These are phyloP conservation scores for Mythimna albipuncta DNA, from an alignment of 2,888 invertebrate genomes.

Conservation along the genomic window DNA sequence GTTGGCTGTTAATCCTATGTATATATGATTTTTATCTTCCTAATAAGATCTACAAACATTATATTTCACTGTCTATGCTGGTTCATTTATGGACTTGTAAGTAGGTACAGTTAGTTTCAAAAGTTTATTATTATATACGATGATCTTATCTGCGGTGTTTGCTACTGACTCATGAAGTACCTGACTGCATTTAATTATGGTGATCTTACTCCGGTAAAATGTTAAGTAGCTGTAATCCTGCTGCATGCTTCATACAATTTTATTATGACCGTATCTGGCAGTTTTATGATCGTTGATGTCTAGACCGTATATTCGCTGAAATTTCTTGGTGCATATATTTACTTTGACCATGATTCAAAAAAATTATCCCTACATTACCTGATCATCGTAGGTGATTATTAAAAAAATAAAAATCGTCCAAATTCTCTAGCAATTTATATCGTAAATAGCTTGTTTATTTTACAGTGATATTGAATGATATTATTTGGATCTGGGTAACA, in stretches of 20 bases:
- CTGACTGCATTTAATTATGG: slow-evolving; percentile 24
- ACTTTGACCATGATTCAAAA: not conserved
- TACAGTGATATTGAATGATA: no score
- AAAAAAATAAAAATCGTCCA: no score
- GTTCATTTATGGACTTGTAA: not conserved
- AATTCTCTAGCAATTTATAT: no score
- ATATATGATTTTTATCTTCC: slow-evolving; percentile 34
- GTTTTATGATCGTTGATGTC: slow-evolving; percentile 18
- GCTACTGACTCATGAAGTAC: slow-evolving; percentile 40
- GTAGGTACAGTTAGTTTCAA: slow-evolving; percentile 1
- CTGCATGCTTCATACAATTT: slow-evolving; percentile 21
- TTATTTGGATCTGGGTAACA: no score
- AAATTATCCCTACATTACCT: not conserved
- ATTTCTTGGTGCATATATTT: not conserved
- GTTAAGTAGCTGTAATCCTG: slow-evolving; percentile 14
- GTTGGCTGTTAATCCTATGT: slow-evolving; percentile 12
- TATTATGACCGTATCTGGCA: slow-evolving; percentile 22
- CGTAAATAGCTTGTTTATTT: no score
- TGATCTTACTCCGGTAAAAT: slow-evolving; percentile 42
- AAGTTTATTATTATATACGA: slow-evolving; percentile 6
- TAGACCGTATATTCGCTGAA: not conserved
- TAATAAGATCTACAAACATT: slow-evolving; percentile 24
- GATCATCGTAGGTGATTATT: not conserved
- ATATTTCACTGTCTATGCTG: slow-evolving; percentile 10
- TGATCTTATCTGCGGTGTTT: slow-evolving; percentile 36